These are phyloP conservation scores for Lysiphlebus fabarum DNA, from an alignment of 1,140 invertebrate genomes.

Conservation along the genomic window DNA sequence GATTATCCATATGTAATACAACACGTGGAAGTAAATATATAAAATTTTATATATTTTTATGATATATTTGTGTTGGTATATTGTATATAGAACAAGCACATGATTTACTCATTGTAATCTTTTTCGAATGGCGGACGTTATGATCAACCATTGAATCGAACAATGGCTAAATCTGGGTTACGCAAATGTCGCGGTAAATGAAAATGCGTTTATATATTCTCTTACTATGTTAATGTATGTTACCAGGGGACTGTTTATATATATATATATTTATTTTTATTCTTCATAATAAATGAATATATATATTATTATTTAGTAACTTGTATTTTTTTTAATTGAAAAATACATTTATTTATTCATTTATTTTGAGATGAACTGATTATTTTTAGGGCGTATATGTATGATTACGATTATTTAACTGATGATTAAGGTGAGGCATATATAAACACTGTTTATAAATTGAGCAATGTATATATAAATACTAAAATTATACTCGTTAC, in stretches of 20 bases:
- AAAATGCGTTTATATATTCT: constrained; percentile 39
- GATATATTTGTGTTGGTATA: constrained; percentile 5
- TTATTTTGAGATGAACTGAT: neutral
- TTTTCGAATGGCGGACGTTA: constrained; percentile 46
- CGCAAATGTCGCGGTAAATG: constrained; percentile 54
- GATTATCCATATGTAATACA: no score
- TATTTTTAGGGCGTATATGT: no score
- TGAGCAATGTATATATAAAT: constrained; percentile 35
- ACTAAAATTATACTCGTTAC: no score
- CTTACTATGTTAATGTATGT: no score
- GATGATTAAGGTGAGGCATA: constrained; percentile 37
- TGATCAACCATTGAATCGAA: constrained; percentile 52
- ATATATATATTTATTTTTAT: no score
- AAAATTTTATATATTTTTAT: neutral
- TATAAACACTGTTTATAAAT: constrained; percentile 13
- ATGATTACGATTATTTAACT: constrained; percentile 16
- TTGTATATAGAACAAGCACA: neutral
- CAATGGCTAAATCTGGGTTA: constrained; percentile 55
- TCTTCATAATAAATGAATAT: neutral
- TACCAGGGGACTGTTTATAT: no score
- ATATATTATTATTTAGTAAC: neutral
- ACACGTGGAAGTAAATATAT: no score
- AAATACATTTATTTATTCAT: neutral
- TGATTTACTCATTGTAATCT: constrained; percentile 36
- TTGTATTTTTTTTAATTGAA: neutral